Evolutionary conservation across 2,113 vertebrate species (phyloP).

Genomic region (Rhegmatorhina hoffmannsi): DNA sequence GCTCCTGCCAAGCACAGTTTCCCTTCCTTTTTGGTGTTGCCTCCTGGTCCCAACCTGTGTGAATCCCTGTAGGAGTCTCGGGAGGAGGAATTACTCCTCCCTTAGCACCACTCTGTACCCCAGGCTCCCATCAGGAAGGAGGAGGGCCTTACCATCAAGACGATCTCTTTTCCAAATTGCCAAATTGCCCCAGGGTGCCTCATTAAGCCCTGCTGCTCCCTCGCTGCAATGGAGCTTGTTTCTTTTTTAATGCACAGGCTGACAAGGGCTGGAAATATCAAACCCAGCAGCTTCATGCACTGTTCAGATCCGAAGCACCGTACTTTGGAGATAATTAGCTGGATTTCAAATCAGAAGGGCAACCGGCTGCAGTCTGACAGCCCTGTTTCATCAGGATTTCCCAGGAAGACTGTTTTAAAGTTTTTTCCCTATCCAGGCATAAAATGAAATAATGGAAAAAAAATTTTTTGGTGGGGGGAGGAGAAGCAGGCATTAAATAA

Average conservation of each 20-base stretch:
- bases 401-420: conserved; percentile 9
- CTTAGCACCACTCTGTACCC: background rate
- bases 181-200: conserved; percentile 24
- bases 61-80: fast-evolving
- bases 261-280: conserved; percentile 54
- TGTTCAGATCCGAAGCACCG: background rate
- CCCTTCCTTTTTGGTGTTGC: background rate
- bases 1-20: background rate
- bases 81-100: background rate
- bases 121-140: background rate
- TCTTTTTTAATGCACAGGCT: background rate
- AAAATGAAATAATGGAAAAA: background rate
- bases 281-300: background rate
- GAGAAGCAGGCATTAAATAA: background rate
- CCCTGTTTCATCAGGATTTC: conserved; percentile 36
- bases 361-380: conserved; percentile 1
- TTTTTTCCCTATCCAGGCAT: background rate
- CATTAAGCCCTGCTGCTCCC: background rate
- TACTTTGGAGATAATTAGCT: conserved; percentile 5
- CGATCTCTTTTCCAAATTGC: background rate
- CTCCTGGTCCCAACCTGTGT: background rate
- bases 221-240: background rate
- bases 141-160: background rate
- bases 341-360: conserved; percentile 40
- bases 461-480: background rate